A percentile compares a stretch with the other conserved stretches of the same genome.
phyloP scores from a whole-genome alignment of 2,113 vertebrate species.

The Plectropomus leopardus region DNA sequence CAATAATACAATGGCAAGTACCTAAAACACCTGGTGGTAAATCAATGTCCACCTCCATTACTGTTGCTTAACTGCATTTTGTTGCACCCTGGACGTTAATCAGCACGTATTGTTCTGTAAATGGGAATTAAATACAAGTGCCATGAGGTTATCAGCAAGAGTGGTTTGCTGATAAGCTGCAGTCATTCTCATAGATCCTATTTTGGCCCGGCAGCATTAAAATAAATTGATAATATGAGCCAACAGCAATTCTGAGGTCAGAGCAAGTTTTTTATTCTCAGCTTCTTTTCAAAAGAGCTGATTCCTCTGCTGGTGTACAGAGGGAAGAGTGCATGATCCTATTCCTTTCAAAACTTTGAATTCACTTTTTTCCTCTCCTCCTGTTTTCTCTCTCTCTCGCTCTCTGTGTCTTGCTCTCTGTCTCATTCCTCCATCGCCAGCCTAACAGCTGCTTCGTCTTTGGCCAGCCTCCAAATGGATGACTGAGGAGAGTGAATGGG shows the following conservation, averaged over 20 bases:
- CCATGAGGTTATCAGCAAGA: background rate
- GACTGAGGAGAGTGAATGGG: conserved; percentile 73
- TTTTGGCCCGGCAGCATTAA: conserved; percentile 13
- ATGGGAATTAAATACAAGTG: background rate
- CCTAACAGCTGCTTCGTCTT: conserved; percentile 70
- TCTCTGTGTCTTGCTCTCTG: background rate
- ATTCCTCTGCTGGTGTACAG: conserved; percentile 13
- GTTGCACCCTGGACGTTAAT: background rate
- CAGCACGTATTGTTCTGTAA: conserved; percentile 16
- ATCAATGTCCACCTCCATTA: background rate
- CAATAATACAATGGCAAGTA: background rate
- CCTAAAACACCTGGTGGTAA: background rate
- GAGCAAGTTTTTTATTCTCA: conserved; percentile 20
- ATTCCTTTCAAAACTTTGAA: conserved; percentile 13
- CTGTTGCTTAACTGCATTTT: background rate
- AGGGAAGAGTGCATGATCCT: background rate
- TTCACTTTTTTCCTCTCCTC: too few species aligned
- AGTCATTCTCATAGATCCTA: background rate
- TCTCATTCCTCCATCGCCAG: conserved; percentile 26
- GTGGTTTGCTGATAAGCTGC: conserved; percentile 2
- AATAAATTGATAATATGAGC: conserved; percentile 28
- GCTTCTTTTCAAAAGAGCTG: conserved; percentile 16
- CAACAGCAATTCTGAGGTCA: conserved; percentile 3
- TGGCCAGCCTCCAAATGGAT: conserved; percentile 71
- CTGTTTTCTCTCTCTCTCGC: background rate